These are phyloP conservation scores for Masticophis lateralis DNA, from an alignment of 2,797 vertebrate genomes.

Conservation along the genomic window DNA sequence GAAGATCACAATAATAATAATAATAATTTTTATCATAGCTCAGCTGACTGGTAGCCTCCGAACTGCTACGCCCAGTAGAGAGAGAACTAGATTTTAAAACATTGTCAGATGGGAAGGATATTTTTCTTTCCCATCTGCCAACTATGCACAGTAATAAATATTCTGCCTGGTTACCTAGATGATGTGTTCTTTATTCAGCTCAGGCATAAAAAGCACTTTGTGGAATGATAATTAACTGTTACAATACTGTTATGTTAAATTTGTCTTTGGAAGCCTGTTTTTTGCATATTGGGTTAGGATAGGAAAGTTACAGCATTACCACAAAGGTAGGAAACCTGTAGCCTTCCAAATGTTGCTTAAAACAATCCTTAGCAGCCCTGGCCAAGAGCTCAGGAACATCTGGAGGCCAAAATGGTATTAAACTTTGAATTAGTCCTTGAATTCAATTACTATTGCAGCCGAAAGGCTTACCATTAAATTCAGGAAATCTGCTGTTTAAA, in stretches of 20 bases:
- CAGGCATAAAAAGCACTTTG: background rate
- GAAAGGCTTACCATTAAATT: conserved; percentile 2
- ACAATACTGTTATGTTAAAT: background rate
- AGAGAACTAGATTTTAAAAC: conserved; percentile 41
- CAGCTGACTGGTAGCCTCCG: conserved; percentile 59
- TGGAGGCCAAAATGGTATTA: background rate
- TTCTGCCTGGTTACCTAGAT: background rate
- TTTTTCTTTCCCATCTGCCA: conserved; percentile 39
- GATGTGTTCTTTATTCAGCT: background rate
- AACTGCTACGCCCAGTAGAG: conserved; percentile 56
- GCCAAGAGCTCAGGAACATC: background rate
- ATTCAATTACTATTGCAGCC: conserved; percentile 4
- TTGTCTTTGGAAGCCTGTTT: conserved; percentile 1
- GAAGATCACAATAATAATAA: conserved; percentile 74
- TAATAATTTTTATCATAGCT: conserved; percentile 61
- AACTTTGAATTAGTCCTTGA: background rate
- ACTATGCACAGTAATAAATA: conserved; percentile 40
- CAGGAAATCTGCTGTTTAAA: conserved; percentile 12
- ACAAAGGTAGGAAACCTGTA: background rate
- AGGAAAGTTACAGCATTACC: background rate
- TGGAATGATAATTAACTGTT: background rate
- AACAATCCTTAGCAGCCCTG: background rate
- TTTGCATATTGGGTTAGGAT: conserved; percentile 28
- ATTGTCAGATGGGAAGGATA: conserved; percentile 16
- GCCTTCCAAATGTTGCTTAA: background rate